Conservation (phyloP, 2,797 vertebrate species). For the Hybognathus amarus region DNA sequence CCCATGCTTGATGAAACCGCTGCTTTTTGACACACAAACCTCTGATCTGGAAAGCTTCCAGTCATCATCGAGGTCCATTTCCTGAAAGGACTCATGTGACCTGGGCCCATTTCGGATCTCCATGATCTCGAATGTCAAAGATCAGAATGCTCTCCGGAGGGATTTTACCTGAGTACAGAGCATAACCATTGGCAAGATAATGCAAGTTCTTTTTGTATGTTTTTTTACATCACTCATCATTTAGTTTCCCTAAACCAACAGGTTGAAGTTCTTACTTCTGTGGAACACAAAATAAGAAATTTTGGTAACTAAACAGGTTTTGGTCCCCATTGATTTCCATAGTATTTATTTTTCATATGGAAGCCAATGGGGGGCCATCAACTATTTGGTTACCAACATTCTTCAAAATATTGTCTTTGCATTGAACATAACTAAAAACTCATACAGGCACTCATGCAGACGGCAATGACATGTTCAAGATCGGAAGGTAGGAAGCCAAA, state of each 20-base stretch:
- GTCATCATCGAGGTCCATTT: constrained; percentile 98
- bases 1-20: neutral
- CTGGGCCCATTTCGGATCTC: constrained; percentile 94
- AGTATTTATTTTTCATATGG: neutral
- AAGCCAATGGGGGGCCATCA: neutral
- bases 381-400: neutral
- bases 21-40: constrained; percentile 69
- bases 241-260: neutral
- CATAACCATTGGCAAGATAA: constrained; percentile 15
- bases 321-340: neutral
- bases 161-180: constrained; percentile 84
- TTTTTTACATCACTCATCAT: too few species aligned
- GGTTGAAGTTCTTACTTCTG: neutral
- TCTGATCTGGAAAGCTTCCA: constrained; percentile 94
- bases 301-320: neutral
- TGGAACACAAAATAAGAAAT: neutral
- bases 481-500: neutral
- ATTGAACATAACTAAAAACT: neutral
- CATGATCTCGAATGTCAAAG: constrained; percentile 92
- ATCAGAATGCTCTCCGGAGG: constrained; percentile 90
- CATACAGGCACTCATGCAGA: neutral
- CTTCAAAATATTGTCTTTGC: neutral
- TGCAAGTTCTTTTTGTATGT: neutral
- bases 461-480: neutral
- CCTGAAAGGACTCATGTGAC: constrained; percentile 96